Percentiles rank a stretch among this genome's conserved stretches.
Evolutionary conservation across 2,888 invertebrate species (phyloP).

Genomic region (Apocheima hispidaria): DNA sequence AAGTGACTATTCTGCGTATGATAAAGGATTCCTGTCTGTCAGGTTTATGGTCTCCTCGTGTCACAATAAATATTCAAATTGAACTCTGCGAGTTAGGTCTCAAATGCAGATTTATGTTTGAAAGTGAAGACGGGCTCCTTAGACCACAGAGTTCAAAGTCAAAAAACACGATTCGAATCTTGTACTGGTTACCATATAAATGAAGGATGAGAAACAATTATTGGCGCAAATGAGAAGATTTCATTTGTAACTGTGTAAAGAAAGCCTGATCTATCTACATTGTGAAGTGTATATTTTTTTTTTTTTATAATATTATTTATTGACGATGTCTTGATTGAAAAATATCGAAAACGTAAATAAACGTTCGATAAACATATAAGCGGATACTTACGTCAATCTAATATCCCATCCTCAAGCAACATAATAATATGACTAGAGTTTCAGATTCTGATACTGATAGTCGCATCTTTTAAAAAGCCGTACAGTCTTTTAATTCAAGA

Average conservation of each 20-base stretch:
- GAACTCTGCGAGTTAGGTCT: slow-evolving; percentile 46
- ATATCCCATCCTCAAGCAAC: neutral
- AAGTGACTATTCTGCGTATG: slow-evolving; percentile 42
- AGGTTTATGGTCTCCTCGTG: slow-evolving; percentile 56
- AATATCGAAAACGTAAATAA: too few species aligned
- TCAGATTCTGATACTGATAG: neutral
- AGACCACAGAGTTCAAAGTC: slow-evolving; percentile 18
- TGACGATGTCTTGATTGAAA: too few species aligned
- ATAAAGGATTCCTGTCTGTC: slow-evolving; percentile 53
- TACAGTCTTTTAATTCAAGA: neutral
- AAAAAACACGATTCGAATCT: neutral
- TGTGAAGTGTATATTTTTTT: neutral
- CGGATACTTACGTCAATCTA: neutral
- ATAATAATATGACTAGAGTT: neutral
- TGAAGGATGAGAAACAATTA: slow-evolving; percentile 20
- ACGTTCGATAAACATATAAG: too few species aligned
- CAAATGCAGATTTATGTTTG: slow-evolving; percentile 40
- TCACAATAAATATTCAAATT: slow-evolving; percentile 59
- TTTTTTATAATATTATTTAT: neutral
- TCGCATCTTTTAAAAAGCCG: neutral
- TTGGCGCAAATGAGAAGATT: slow-evolving; percentile 30
- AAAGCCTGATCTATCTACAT: slow-evolving; percentile 1
- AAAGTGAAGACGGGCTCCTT: slow-evolving; percentile 17
- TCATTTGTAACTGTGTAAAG: slow-evolving; percentile 12
- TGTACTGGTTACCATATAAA: slow-evolving; percentile 10